phyloP scores from a whole-genome alignment of 2,888 invertebrate species.

The Eupithecia inturbata region DNA sequence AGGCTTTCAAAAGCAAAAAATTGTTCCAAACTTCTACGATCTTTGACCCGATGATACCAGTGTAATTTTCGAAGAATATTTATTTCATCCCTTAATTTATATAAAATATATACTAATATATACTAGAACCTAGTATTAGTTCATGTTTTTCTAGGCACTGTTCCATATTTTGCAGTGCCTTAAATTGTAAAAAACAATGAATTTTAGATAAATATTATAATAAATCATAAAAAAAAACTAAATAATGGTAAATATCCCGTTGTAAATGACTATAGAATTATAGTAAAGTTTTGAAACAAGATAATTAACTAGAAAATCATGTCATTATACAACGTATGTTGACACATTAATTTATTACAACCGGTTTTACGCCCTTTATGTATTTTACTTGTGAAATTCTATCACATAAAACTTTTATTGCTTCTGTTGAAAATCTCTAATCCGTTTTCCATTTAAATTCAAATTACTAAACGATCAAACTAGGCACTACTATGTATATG shows the following conservation, averaged over 20 bases:
- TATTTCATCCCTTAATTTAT: background rate
- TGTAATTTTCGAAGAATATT: background rate
- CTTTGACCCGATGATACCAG: background rate
- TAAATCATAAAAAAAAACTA: too few species aligned
- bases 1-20: background rate
- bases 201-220: background rate
- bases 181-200: background rate
- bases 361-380: constrained; percentile 33
- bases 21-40: background rate
- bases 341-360: constrained; percentile 15
- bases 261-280: too few species aligned
- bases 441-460: background rate
- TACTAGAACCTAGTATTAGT: background rate
- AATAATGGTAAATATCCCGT: too few species aligned
- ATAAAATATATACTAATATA: background rate
- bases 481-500: too few species aligned
- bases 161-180: background rate
- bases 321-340: constrained; percentile 11
- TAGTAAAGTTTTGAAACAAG: background rate
- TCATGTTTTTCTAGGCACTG: background rate
- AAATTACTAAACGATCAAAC: background rate
- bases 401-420: constrained; percentile 39
- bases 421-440: constrained; percentile 36
- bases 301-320: constrained; percentile 2
- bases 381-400: constrained; percentile 35